Evolutionary conservation across 2,797 vertebrate species (phyloP), one percentile per base, ranked within the genome.

Genomic region (Pipistrellus kuhlii): DNA sequence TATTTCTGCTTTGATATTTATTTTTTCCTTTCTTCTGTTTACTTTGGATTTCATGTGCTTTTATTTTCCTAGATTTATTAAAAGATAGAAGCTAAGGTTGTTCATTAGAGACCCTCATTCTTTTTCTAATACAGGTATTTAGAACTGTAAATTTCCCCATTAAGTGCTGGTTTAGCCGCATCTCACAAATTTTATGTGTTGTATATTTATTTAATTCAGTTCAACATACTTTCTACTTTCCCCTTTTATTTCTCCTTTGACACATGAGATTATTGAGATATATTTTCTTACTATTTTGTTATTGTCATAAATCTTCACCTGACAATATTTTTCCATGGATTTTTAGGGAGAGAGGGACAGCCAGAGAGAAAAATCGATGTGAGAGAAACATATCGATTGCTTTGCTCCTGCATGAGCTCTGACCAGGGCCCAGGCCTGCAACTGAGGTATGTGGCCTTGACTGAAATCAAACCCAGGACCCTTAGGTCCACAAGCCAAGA

Each of bases 1-100:
- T 27, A 57, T 57, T 91, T 93, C 41, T 96, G 8, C 17, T 85
- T 69, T 76, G 27, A 85, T 75, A 27, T 81, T 75, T 81, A 51
- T 59, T 75, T 38, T 53, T 55, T 59, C 15, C 35, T 84, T 82
- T 78, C 53, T 76, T 73, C 23, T 73, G 17, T 44, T 55, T 48
- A 30, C 41, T 83, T 73, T 90, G 48, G 30, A 57, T 72, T 91
- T 94, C 35, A n/a, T 41, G 25, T 44, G 30, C 3, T 93, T 38
- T 59, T 85, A 25, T 73, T 35, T 41, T 72, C 80, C 13, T 44
- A 64, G 1, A 13, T 48, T 48, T 48, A 21, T 81, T 64, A 72
- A n/a, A 71, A 91, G 21, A 51, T 51, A 90, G 14, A 92, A 91
- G 15, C 32, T 89, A 27, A 81, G 21, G 11, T 77, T 21, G 14